Evolutionary conservation across 2,113 vertebrate genomes (phyloP).

Genomic region (Nansenia antarctica): DNA sequence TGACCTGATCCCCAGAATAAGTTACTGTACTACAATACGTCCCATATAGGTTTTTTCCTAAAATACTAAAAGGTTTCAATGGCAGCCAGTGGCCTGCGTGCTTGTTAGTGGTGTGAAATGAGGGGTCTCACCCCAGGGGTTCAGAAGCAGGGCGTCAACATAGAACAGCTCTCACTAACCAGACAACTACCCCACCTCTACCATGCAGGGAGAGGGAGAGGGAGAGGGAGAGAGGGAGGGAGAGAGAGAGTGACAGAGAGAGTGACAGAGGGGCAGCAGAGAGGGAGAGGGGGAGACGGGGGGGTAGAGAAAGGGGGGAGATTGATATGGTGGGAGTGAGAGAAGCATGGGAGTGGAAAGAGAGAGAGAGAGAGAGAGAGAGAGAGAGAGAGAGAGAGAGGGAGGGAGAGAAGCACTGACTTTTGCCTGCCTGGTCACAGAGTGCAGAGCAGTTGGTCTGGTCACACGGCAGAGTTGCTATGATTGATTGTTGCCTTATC

Average conservation of each 20-base stretch:
- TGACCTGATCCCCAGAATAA: no score
- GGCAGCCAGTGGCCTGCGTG: no score
- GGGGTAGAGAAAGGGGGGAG: not conserved
- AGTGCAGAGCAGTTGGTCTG: constrained; percentile 27
- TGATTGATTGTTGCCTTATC: constrained; percentile 82
- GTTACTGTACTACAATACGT: no score
- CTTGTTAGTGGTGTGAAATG: no score
- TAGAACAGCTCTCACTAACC: not conserved
- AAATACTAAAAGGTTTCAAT: no score
- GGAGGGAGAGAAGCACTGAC: constrained; percentile 51
- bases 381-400: not conserved
- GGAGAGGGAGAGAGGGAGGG: no score
- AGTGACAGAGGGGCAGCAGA: no score
- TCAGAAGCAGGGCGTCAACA: not conserved
- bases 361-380: not conserved
- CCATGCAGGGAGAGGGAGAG: constrained; percentile 7
- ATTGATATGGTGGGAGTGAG: not conserved
- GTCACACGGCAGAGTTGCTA: constrained; percentile 66
- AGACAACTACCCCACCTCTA: constrained; percentile 4
- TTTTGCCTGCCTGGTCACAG: constrained; percentile 80
- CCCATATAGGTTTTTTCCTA: no score
- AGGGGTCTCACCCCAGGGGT: no score
- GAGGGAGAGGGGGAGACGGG: not conserved
- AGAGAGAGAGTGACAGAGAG: not conserved
- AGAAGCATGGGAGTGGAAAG: not conserved